These are phyloP conservation scores for Sycophila texana DNA, from an alignment of 2,888 invertebrate species.

Conservation along the genomic window DNA sequence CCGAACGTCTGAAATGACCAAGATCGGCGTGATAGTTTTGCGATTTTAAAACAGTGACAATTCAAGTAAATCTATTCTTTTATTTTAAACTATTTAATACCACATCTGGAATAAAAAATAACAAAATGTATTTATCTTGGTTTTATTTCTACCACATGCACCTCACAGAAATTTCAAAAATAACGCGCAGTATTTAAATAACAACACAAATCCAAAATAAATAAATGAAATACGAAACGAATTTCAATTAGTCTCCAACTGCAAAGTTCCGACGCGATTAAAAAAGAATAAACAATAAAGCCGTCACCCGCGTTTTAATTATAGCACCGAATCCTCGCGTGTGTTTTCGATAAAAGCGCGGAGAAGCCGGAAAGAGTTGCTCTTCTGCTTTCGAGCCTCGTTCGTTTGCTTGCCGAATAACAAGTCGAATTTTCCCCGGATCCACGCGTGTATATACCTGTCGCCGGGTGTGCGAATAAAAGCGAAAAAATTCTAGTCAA, in stretches of 20 bases:
- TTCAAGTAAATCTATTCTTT: not conserved
- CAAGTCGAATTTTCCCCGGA: conserved; percentile 25
- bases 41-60: not conserved
- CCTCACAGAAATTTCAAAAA: not conserved
- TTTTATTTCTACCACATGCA: no score
- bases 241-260: not conserved
- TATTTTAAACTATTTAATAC: not conserved
- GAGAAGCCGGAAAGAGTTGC: conserved; percentile 29
- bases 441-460: not conserved
- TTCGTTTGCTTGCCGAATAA: not conserved
- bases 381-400: not conserved
- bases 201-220: not conserved
- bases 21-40: not conserved
- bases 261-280: not conserved
- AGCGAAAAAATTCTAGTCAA: conserved; percentile 3
- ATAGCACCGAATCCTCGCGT: not conserved
- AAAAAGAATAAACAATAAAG: not conserved
- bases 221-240: not conserved
- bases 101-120: not conserved
- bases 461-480: conserved; percentile 7
- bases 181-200: not conserved
- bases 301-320: conserved; percentile 12
- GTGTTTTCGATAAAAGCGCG: conserved; percentile 27
- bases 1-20: not conserved
- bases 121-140: no score